Base-by-base conservation (phyloP, 2,888 invertebrate genomes). In the Chironomus riparius region DNA sequence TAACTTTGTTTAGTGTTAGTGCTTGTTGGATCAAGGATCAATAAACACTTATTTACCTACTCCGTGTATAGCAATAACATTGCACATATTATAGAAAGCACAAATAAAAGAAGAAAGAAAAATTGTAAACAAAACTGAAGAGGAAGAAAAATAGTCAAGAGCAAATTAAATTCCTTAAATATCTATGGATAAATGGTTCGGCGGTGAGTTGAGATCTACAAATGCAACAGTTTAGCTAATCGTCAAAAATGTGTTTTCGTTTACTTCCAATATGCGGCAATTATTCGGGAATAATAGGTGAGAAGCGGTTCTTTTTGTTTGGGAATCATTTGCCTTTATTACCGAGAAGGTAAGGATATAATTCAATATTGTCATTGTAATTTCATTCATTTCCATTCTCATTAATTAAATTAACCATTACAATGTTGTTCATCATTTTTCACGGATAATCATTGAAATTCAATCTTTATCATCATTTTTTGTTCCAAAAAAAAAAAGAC, bases 261-360 rank as follows among this genome's bases (percentile, higher is more conserved):
- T 65, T 65, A 13, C 65, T 65, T 65, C 65, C 65, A 65, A 65
- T 22, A 18, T 22, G 18, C 65, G 6, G 6, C 47, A 47, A 38
- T n/a, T 15, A 5, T 22, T 38, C n/a, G 13, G 10, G 22, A 24
- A 65, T 21, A 13, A 22, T 24, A 74, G 92, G 91, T 87, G 93
- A 93, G 86, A 92, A 92, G 85, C 92, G 92, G 87, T 87, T 94
- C 84, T 94, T 94, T 94, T 90, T 94, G 86, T 92, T 94, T 85
- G 94, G 94, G 84, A 93, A 92, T 87, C 93, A 93, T 86, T 88
- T 94, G 85, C 93, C 93, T 82, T 87, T 94, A 80, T 85, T 93
- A 82, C 92, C 93, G 78, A 89, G 93, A 85, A 91, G 93, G 94
- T 93, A 56, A 56, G 56, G 18, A 56, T 56, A 7, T 38, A 28